Evolutionary conservation across 2,888 invertebrate genomes (phyloP).

Genomic region (Augochlorella aurata): DNA sequence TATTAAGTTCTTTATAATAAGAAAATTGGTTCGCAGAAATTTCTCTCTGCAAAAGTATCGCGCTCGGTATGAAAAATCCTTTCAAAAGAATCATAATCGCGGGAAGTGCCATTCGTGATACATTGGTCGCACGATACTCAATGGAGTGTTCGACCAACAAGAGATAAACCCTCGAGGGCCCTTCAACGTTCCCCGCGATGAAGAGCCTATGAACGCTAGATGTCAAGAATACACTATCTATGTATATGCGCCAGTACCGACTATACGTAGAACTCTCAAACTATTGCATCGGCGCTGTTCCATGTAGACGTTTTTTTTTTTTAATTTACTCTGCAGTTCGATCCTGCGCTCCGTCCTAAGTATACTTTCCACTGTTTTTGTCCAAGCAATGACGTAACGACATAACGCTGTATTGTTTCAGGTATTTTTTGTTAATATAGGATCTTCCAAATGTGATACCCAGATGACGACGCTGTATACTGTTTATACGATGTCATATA

Average conservation of each 20-base stretch:
- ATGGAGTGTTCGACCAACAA: slow-evolving; percentile 36
- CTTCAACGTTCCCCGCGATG: slow-evolving; percentile 23
- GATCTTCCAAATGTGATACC: no score
- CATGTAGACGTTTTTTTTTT: background rate
- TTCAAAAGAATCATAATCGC: slow-evolving; percentile 14
- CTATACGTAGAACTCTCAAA: slow-evolving; percentile 6
- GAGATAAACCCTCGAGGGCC: slow-evolving; percentile 39
- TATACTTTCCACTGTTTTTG: background rate
- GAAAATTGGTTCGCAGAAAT: background rate
- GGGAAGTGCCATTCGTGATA: slow-evolving; percentile 31
- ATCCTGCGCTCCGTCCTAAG: background rate
- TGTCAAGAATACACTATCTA: slow-evolving; percentile 4
- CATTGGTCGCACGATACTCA: slow-evolving; percentile 29
- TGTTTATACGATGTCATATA: no score
- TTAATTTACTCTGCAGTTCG: background rate
- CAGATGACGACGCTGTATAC: no score
- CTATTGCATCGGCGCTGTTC: slow-evolving; percentile 1
- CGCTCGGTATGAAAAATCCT: background rate
- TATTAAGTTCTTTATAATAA: background rate
- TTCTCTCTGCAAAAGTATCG: background rate
- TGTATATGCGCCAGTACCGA: background rate
- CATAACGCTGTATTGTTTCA: no score
- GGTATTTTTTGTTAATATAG: no score
- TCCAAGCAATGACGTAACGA: background rate
- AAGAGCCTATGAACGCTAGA: slow-evolving; percentile 33